phyloP scores from a whole-genome alignment of 2,113 vertebrate species.

The Macaca fascicularis region DNA sequence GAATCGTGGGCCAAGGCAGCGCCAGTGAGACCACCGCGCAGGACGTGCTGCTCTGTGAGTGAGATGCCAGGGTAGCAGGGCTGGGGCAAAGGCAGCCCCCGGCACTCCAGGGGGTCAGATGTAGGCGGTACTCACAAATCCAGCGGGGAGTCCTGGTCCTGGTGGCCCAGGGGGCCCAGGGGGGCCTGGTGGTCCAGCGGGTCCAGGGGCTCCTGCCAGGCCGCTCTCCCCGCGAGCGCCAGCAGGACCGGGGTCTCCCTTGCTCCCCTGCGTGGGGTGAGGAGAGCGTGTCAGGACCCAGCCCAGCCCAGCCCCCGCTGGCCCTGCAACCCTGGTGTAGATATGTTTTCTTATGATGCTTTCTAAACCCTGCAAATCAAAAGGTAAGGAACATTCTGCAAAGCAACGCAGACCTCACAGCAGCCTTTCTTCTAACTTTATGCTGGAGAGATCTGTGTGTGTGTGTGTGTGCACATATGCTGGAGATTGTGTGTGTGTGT shows the following conservation, averaged over 20 bases:
- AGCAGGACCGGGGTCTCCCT: conserved; percentile 84
- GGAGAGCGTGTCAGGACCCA: accelerated
- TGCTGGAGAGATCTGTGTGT: too few relatives aligned
- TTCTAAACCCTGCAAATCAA: background rate
- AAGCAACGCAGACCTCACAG: accelerated
- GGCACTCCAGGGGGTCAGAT: background rate
- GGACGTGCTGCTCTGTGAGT: accelerated
- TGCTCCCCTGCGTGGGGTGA: conserved; percentile 85
- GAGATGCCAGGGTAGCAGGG: accelerated
- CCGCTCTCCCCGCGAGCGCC: conserved; percentile 88
- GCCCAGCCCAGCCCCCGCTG: background rate
- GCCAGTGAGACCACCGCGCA: accelerated
- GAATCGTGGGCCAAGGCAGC: too few relatives aligned
- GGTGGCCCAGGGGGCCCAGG: conserved; percentile 91
- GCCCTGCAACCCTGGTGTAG: accelerated
- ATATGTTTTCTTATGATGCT: accelerated
- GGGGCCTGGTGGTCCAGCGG: conserved; percentile 90
- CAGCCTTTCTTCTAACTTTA: background rate
- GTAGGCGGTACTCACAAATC: conserved; percentile 91
- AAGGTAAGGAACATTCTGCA: accelerated
- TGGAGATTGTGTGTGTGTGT: too few relatives aligned
- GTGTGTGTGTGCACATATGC: too few relatives aligned
- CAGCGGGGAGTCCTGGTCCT: conserved; percentile 83
- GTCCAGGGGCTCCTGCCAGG: conserved; percentile 91
- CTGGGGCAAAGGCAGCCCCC: background rate